Base-by-base conservation (phyloP, 1,140 invertebrate species). In the Thrips palmi region DNA sequence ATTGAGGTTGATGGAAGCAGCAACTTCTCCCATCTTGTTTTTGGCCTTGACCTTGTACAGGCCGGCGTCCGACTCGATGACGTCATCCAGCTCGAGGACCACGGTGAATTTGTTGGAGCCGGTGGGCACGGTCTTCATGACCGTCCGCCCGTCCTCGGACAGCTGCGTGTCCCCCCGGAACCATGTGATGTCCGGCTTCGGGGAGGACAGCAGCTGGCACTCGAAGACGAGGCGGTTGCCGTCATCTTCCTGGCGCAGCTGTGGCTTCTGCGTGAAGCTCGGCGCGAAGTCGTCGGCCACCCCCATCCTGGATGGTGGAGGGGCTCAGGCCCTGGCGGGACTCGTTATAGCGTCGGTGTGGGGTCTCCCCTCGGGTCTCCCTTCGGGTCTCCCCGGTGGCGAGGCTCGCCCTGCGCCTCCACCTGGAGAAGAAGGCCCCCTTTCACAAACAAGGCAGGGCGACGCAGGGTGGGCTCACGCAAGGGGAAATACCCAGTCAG, bases 1-100 rank as follows among this genome's bases (percentile, higher is more conserved):
- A 70, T 97, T 97, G 53, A 97, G 74, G 60, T 94, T 97, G 60
- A 97, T 96, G 50, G 89, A 94, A 46, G 91, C 91, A 41, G 89
- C 81, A 53, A 96, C 89, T 70, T 97, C 91, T 54, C 92, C 92
- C 67, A 87, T 84, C 62, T 85, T 88, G 62, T 97, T 97, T 62
- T 88, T 92, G 47, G 92, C 92, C 61, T 88, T 88, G 52, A 97
- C 89, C 64, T 92, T 92, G 67, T 97, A 97, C 37, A 92, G 76
- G 51, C 92, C 92, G 43, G 87, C 88, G 60, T 97, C 92, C 17
- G 75, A 77, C 70, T 94, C 88, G 58, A 91, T 77, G 47, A 96
- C 91, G 59, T 93, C 86, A 56, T 91, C 81, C 49, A 97, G 69
- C 58, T 94, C 87, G 49, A 97, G 70, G 45, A 86, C 75, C 51